phyloP scores from a whole-genome alignment of 2,113 vertebrate genomes.

The Tiliqua scincoides region DNA sequence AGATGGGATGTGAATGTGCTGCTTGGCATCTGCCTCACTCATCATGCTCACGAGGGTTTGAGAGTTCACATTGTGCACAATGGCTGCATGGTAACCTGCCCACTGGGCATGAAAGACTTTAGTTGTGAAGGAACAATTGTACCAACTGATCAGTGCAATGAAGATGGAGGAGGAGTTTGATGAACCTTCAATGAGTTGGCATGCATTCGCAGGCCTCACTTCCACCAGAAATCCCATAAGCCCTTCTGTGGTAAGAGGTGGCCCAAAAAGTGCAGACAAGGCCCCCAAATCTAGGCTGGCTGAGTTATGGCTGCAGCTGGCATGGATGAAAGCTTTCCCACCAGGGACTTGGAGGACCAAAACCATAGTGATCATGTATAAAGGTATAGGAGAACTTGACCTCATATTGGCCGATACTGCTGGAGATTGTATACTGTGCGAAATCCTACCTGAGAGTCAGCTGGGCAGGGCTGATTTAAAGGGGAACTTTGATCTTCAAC shows the following conservation, averaged over 20 bases:
- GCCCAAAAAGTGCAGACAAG: constrained; percentile 78
- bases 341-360: background rate
- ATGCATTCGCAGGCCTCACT: constrained; percentile 78
- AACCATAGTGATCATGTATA: background rate
- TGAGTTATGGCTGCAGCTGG: constrained; percentile 31
- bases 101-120: constrained; percentile 85
- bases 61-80: constrained; percentile 82
- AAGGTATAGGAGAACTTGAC: too few species aligned
- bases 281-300: constrained; percentile 73
- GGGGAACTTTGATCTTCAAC: background rate
- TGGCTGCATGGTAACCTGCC: constrained; percentile 79
- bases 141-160: constrained; percentile 79
- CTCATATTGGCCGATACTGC: background rate
- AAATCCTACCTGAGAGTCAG: background rate
- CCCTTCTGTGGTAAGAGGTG: constrained; percentile 71
- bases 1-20: constrained; percentile 79
- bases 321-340: background rate
- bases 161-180: constrained; percentile 67
- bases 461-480: background rate
- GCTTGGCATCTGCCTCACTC: constrained; percentile 70
- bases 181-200: constrained; percentile 71
- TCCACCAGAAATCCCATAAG: constrained; percentile 75
- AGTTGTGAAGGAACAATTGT: constrained; percentile 82
- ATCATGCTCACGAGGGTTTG: constrained; percentile 80
- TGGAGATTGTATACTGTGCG: background rate